phyloP scores from a whole-genome alignment of 2,888 invertebrate species.

The Pristionchus fissidentatus region DNA sequence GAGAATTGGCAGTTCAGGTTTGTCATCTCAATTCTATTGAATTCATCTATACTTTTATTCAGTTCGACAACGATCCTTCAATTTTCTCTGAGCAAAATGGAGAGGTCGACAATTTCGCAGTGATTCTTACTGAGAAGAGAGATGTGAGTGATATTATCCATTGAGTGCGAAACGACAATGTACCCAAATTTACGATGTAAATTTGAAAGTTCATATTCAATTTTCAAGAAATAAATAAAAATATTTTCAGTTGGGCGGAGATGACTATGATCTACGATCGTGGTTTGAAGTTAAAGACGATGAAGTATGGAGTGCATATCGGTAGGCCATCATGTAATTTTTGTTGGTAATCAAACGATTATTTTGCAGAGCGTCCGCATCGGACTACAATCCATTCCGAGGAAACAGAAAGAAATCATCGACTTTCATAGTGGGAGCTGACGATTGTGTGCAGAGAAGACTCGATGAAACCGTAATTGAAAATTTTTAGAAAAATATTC shows the following conservation, averaged over 20 bases:
- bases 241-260: conserved; percentile 64
- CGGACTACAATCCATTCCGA: conserved; percentile 50
- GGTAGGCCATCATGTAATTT: not conserved
- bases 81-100: conserved; percentile 71
- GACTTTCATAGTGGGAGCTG: conserved; percentile 69
- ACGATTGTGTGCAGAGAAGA: conserved; percentile 70
- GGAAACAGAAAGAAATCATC: conserved; percentile 53
- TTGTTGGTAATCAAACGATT: not conserved
- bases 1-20: conserved; percentile 67
- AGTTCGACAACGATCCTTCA: conserved; percentile 70
- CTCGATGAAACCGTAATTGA: conserved; percentile 70
- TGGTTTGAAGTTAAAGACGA: conserved; percentile 73
- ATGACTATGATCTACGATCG: conserved; percentile 70
- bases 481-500: not conserved
- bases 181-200: not conserved
- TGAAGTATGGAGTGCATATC: conserved; percentile 64
- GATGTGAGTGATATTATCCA: conserved; percentile 57
- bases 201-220: not conserved
- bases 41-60: not conserved
- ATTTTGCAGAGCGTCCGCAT: conserved; percentile 50
- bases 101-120: conserved; percentile 69
- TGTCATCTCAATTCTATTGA: not conserved
- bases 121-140: conserved; percentile 71
- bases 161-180: not conserved
- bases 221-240: not conserved